Percentiles rank a stretch among this genome's conserved stretches.
phyloP scores from a whole-genome alignment of 2,888 invertebrate genomes.

The Suillia variegata region DNA sequence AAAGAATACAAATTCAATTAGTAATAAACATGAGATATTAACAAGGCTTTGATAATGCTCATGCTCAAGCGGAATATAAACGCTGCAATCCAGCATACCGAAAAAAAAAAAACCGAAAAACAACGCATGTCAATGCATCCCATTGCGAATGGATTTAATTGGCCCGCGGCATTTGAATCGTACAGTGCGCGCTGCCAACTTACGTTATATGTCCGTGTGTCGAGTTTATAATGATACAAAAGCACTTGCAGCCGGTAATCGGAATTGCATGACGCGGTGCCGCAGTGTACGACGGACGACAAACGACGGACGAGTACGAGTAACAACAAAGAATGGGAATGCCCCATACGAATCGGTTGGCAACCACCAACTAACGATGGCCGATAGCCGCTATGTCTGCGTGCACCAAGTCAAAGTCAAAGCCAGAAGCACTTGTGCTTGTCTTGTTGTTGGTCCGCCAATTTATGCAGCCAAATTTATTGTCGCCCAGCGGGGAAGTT shows the following conservation, averaged over 20 bases:
- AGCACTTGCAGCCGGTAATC: too few species aligned
- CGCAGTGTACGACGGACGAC: not conserved
- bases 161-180: not conserved
- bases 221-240: not conserved
- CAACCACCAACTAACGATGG: not conserved
- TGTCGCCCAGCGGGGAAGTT: conserved; percentile 43
- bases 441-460: conserved; percentile 20
- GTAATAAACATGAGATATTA: conserved; percentile 38
- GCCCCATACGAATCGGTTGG: too few species aligned
- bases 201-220: conserved; percentile 4
- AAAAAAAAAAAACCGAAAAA: not conserved
- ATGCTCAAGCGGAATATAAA: not conserved
- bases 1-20: conserved; percentile 43
- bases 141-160: not conserved
- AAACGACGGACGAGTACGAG: too few species aligned
- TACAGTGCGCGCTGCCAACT: conserved; percentile 17
- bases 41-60: conserved; percentile 38
- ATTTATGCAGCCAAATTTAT: conserved; percentile 38
- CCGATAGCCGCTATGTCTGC: conserved; percentile 2
- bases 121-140: too few species aligned
- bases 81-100: conserved; percentile 18
- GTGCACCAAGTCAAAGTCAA: too few species aligned
- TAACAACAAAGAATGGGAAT: too few species aligned
- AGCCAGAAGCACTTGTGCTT: too few species aligned
- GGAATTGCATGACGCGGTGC: conserved; percentile 16